Base-by-base conservation (phyloP, 37 sponge, comb jelly and placozoan species). In the Cliona cf. orientalis region DNA sequence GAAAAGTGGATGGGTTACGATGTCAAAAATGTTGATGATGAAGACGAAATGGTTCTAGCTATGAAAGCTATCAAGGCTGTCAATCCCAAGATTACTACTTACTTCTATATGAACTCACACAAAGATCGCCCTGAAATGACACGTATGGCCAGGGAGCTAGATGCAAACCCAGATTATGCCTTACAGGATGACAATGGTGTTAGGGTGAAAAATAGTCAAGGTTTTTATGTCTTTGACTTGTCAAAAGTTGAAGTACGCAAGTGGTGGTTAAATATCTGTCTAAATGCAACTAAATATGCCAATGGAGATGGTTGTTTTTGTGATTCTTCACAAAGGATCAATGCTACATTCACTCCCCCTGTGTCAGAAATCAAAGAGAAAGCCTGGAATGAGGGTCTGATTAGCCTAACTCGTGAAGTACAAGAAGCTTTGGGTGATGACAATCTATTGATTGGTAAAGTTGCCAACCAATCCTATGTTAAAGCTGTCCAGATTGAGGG, bases 401-500 rank as follows among this genome's bases (percentile, higher is more conserved):
- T 80, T 39, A 63, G 17, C 3, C 88, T 80, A 31, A 80, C 81
- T 0, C 34, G 23, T 14, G 88, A 87, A 7, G 80, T 77, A 2
- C 78, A 80, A 66, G 60, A 61, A 2, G 81, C 73, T 3, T 58
- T 77, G 35, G 81, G 81, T 21, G 45, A 72, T 12, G 70, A 67
- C n/a, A 75, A 66, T 26, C 66, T 84, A 2, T 42, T 81, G 6
- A 69, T 70, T 58, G 71, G 72, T 12, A 81, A 81, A 37, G 29
- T 42, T 36, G 31, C 71, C 22, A 44, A 38, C 38, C 72, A 81
- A n/a, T 64, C 86, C 23, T 77, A 77, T 53, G 86, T 80, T 1
- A 87, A 66, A 37, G 88, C 88, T 33, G 78, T 70, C 4, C 72
- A 79, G 58, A 74, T 80, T 75, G 88, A 87, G 58, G 36, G n/a